Evolutionary conservation across 2,797 vertebrate species (phyloP), one percentile per base, ranked within the genome.

Genomic region (Sebastes steindachneri): DNA sequence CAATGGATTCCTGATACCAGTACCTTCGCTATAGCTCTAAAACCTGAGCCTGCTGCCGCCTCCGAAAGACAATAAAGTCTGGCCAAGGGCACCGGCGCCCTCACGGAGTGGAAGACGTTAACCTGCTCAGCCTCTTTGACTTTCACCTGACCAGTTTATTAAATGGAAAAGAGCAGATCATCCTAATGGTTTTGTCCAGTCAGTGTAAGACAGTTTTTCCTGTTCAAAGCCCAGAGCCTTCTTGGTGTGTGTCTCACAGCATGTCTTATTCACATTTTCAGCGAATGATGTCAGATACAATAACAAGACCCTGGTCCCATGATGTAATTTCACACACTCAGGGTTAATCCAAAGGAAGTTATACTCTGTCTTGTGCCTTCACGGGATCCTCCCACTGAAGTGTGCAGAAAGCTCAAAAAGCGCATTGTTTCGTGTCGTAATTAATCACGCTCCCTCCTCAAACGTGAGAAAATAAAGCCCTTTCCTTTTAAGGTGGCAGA

Each of bases 261-360:
- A 35, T 62, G 65, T 65, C 68, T 79, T 60, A 75, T 41, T 68
- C 76, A 74, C 82, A 88, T 87, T 85, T 79, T 88, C 79, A 75
- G n/a, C 69, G 76, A 84, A 75, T 86, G 68, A 86, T 80, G 80
- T 90, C 84, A 84, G 64, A 73, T 60, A 62, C 28, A 89, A 80
- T 77, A 93, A 89, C 82, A 85, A 83, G 60, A 77, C 83, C 41
- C 66, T 7, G 8, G 84, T 86, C 86, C 72, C 79, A 76, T 89
- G 79, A 90, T 89, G 79, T 85, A 82, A 88, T 88, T 88, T 88
- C 68, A 88, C 79, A 80, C 15, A 67, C 51, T 77, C 64, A 1
- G 57, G 29, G 74, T 79, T 77, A 90, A 89, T 89, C 80, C 78
- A 82, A 19, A 83, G 63, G 45, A 86, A 70, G 63, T 77, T 88